A percentile compares a stretch with the other conserved stretches of the same genome.
phyloP scores from a whole-genome alignment of 2,797 vertebrate genomes.

The Hemitrygon akajei region DNA sequence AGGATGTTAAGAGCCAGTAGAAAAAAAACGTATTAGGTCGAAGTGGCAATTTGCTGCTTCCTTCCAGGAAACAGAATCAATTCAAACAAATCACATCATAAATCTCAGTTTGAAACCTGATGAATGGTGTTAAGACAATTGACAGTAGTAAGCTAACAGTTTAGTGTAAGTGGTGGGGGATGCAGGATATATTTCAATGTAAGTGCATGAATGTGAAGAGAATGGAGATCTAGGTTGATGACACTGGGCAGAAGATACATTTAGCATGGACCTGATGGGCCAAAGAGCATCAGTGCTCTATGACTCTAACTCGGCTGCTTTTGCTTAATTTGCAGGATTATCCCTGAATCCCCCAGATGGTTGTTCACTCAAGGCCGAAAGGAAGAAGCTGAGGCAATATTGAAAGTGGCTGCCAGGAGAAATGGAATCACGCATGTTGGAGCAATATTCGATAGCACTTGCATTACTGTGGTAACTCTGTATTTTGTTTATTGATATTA shows the following conservation, averaged over 20 bases:
- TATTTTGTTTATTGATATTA: neutral
- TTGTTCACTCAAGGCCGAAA: neutral
- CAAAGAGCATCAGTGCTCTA: too few relatives aligned
- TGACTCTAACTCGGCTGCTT: neutral
- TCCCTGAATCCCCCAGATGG: neutral
- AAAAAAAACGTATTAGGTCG: too few relatives aligned
- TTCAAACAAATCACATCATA: neutral
- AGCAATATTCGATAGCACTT: neutral
- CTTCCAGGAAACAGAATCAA: neutral
- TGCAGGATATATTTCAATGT: too few relatives aligned
- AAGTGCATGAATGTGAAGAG: too few relatives aligned
- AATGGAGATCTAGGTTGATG: too few relatives aligned
- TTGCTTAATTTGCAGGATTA: neutral
- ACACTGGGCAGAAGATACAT: too few relatives aligned
- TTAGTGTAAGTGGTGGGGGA: too few relatives aligned
- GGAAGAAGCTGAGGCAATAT: neutral
- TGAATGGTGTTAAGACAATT: neutral
- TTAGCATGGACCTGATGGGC: too few relatives aligned
- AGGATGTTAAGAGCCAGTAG: too few relatives aligned
- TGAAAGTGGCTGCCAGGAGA: neutral
- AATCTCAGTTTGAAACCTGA: neutral
- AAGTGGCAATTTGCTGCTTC: too few relatives aligned
- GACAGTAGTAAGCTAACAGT: too few relatives aligned
- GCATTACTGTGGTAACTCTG: neutral
- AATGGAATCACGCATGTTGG: neutral